Evolutionary conservation across 2,888 invertebrate genomes (phyloP).

Genomic region (Nomada hirtipes): DNA sequence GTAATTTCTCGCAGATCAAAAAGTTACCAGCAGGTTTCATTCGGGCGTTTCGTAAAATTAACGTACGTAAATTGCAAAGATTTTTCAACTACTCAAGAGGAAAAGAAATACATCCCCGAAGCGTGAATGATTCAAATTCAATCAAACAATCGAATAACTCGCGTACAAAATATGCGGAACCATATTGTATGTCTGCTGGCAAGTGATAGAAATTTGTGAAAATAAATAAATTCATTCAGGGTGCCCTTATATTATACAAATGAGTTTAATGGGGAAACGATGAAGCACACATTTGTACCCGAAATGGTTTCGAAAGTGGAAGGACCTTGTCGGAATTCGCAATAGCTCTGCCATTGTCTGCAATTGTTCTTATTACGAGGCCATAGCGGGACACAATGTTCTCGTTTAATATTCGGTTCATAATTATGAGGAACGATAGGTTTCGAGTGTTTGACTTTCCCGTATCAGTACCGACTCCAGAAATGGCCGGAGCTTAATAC

Average conservation of each 20-base stretch:
- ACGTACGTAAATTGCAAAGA: not conserved
- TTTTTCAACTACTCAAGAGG: no score
- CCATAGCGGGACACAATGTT: slow-evolving; percentile 4
- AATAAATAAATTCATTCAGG: no score
- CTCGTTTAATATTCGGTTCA: slow-evolving; percentile 49
- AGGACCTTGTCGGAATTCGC: not conserved
- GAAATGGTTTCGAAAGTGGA: not conserved
- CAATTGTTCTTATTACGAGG: not conserved
- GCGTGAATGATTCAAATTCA: not conserved
- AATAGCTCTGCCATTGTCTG: not conserved
- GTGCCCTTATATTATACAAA: not conserved
- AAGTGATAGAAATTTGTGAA: no score
- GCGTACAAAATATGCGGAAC: no score
- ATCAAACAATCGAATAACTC: no score
- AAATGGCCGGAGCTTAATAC: slow-evolving; percentile 65
- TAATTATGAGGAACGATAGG: slow-evolving; percentile 62
- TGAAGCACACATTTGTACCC: not conserved
- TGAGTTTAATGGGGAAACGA: not conserved
- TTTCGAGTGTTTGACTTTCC: slow-evolving; percentile 68
- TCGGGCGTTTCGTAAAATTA: not conserved
- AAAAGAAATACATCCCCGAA: not conserved
- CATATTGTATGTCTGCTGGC: no score
- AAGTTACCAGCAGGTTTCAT: not conserved
- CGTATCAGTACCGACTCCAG: slow-evolving; percentile 54
- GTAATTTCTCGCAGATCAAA: not conserved